These are phyloP conservation scores for Antheraea mylitta DNA, from an alignment of 1,140 invertebrate species.

Conservation along the genomic window DNA sequence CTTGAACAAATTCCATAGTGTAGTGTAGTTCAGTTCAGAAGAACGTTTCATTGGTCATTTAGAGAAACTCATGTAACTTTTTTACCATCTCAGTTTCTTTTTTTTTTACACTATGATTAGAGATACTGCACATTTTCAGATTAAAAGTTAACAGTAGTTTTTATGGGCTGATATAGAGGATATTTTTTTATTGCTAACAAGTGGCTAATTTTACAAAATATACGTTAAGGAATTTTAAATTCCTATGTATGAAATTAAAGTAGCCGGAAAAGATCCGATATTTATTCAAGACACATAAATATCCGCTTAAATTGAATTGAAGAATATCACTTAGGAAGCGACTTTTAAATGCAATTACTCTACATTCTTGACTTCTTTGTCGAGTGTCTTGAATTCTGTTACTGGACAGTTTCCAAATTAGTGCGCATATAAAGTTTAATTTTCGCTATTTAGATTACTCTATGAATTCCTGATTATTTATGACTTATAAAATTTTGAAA, in stretches of 20 bases:
- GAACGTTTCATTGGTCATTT: conserved; percentile 27
- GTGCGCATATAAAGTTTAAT: neutral
- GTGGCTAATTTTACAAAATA: too few relatives aligned
- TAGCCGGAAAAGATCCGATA: too few relatives aligned
- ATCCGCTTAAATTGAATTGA: conserved; percentile 15
- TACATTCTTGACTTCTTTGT: neutral
- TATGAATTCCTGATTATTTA: neutral
- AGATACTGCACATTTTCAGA: too few relatives aligned
- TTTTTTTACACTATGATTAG: neutral
- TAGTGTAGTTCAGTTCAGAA: conserved; percentile 11
- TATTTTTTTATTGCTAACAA: too few relatives aligned
- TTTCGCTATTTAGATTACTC: neutral
- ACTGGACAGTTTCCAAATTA: neutral
- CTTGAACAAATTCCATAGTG: neutral
- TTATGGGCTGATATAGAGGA: too few relatives aligned
- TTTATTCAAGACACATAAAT: too few relatives aligned
- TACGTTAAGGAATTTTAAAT: too few relatives aligned
- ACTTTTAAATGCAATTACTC: conserved; percentile 14
- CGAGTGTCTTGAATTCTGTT: neutral
- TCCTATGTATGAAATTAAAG: too few relatives aligned
- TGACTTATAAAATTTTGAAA: neutral
- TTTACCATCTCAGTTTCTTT: neutral
- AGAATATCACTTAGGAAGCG: conserved; percentile 3
- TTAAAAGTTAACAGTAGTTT: too few relatives aligned
- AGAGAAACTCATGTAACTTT: conserved; percentile 4